A percentile compares a stretch with the other conserved stretches of the same genome.
These are phyloP conservation scores for Pristis pectinata DNA, from an alignment of 2,797 vertebrate genomes.

Conservation along the genomic window DNA sequence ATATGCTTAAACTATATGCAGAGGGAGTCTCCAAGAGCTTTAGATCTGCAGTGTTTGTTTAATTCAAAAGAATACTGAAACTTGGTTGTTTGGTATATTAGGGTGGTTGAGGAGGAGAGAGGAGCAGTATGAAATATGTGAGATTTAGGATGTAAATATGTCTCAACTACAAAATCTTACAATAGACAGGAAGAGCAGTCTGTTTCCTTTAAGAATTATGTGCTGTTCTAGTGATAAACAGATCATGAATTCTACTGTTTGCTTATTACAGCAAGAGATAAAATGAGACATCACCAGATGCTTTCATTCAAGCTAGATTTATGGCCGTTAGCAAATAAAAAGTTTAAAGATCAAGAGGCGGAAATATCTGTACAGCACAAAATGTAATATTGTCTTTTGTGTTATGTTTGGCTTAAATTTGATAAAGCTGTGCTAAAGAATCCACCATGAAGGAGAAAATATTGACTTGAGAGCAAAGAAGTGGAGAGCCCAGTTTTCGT, in stretches of 20 bases:
- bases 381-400: conserved; percentile 35
- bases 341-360: conserved; percentile 12
- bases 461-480: conserved; percentile 15
- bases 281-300: conserved; percentile 37
- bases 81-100: neutral
- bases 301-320: conserved; percentile 31
- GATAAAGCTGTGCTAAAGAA: neutral
- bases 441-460: conserved; percentile 26
- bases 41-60: neutral
- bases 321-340: conserved; percentile 25
- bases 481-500: conserved; percentile 7
- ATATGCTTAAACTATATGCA: neutral
- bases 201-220: conserved; percentile 25
- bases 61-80: neutral
- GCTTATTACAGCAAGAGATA: conserved; percentile 26
- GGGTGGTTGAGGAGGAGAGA: too few species aligned
- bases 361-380: conserved; percentile 21
- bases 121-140: neutral
- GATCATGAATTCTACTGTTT: conserved; percentile 12
- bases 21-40: neutral
- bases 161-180: conserved; percentile 9
- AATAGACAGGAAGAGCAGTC: conserved; percentile 30
- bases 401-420: conserved; percentile 26
- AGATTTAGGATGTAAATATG: conserved; percentile 24
- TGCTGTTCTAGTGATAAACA: conserved; percentile 32